Evolutionary conservation across 2,888 invertebrate species (phyloP).

Genomic region (Steinernema carpocapsae): DNA sequence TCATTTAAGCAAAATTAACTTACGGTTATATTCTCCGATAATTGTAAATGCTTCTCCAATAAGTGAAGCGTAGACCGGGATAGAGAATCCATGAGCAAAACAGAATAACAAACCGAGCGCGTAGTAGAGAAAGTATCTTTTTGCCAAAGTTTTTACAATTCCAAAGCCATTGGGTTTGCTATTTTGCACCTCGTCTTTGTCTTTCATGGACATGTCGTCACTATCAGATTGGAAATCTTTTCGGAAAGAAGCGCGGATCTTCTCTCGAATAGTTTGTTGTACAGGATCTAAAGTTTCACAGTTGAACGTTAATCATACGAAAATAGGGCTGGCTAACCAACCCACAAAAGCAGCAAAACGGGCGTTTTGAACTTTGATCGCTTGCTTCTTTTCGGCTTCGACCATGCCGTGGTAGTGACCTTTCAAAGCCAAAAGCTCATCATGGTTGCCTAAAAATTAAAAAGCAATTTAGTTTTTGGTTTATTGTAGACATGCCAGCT

Average conservation of each 20-base stretch:
- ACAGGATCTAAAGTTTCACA: no score
- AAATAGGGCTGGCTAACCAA: neutral
- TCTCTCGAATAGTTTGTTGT: no score
- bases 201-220: neutral
- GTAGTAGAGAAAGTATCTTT: neutral
- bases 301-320: no score
- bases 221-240: no score
- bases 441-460: conserved; percentile 47
- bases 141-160: neutral
- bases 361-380: conserved; percentile 4
- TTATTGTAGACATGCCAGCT: neutral
- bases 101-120: neutral
- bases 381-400: conserved; percentile 34
- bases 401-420: conserved; percentile 51
- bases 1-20: neutral
- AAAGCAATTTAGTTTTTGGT: neutral
- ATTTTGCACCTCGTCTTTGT: neutral
- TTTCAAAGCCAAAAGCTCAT: conserved; percentile 48
- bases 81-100: neutral
- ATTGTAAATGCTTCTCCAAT: neutral
- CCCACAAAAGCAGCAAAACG: neutral
- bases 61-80: neutral
- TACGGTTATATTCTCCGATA: neutral
- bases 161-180: neutral
- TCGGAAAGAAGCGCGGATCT: no score